These are phyloP conservation scores for Boloria euphrosyne DNA, from an alignment of 2,888 invertebrate genomes.

Conservation along the genomic window DNA sequence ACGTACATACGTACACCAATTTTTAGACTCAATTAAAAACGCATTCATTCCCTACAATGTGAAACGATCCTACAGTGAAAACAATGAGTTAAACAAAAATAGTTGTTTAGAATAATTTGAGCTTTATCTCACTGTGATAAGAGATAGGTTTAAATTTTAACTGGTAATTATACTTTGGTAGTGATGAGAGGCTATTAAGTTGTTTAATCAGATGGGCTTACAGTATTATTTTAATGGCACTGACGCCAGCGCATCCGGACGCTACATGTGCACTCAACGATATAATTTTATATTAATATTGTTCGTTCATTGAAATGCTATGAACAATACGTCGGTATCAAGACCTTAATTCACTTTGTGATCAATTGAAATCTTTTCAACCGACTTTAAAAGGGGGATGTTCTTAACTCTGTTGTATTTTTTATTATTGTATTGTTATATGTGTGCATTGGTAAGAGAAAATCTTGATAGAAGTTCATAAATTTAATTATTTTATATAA, in stretches of 20 bases:
- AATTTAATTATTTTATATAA: too few species aligned
- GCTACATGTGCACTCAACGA: slow-evolving; percentile 31
- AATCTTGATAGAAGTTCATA: too few species aligned
- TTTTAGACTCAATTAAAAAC: slow-evolving; percentile 45
- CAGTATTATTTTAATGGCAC: slow-evolving; percentile 54
- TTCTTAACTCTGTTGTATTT: too few species aligned
- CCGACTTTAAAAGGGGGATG: not conserved
- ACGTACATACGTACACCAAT: slow-evolving; percentile 15
- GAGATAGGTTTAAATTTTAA: too few species aligned
- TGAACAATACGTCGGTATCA: slow-evolving; percentile 12
- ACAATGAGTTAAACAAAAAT: slow-evolving; percentile 37
- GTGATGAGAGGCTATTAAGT: too few species aligned
- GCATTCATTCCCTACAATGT: slow-evolving; percentile 39
- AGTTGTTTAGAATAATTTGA: not conserved
- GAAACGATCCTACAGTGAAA: slow-evolving; percentile 37
- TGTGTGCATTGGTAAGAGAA: too few species aligned
- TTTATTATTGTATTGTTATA: too few species aligned
- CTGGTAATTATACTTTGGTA: too few species aligned
- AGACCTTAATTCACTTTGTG: slow-evolving; percentile 12
- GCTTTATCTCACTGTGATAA: not conserved
- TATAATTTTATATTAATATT: slow-evolving; percentile 41
- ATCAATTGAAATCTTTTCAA: slow-evolving; percentile 9
- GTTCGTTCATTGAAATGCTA: slow-evolving; percentile 25
- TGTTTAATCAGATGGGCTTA: slow-evolving; percentile 66
- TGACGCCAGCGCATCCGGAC: slow-evolving; percentile 48